Percentiles rank a stretch among this genome's conserved stretches.
These are phyloP conservation scores for Chloroceryle amazona DNA, from an alignment of 2,797 vertebrate genomes.

Conservation along the genomic window DNA sequence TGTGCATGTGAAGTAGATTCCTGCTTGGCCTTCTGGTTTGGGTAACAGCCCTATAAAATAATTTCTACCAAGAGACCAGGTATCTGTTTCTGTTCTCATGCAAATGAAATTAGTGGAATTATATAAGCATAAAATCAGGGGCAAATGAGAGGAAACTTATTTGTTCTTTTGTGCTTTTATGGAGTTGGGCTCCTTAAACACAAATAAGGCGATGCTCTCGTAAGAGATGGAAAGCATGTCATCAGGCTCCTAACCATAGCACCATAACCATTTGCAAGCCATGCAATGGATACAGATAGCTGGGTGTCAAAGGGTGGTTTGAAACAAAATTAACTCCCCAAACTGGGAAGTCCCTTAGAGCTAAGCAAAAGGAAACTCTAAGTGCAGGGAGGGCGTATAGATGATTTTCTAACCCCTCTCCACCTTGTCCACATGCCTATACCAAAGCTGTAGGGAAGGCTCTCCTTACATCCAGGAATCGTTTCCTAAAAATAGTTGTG, in stretches of 20 bases:
- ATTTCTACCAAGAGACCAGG: slow-evolving; percentile 25
- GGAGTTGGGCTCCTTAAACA: background rate
- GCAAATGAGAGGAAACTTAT: slow-evolving; percentile 36
- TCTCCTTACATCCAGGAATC: background rate
- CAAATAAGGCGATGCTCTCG: background rate
- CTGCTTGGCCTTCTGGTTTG: slow-evolving; percentile 16
- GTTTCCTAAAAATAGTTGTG: background rate
- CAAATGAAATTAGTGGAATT: slow-evolving; percentile 52
- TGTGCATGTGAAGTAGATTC: background rate
- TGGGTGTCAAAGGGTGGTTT: background rate
- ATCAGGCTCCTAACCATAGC: background rate
- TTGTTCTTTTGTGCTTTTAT: slow-evolving; percentile 2
- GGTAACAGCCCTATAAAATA: slow-evolving; percentile 1
- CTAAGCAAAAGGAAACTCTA: background rate
- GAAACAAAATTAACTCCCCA: background rate
- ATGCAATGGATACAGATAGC: fast-evolving
- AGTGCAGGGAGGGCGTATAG: background rate
- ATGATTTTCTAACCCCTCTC: background rate
- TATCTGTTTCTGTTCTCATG: slow-evolving; percentile 49
- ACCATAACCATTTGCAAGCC: background rate
- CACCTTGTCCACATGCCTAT: background rate
- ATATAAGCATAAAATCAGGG: background rate
- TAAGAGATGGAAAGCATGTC: background rate
- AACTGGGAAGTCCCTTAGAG: background rate
- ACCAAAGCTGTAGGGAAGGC: background rate